Evolutionary conservation across 1,140 invertebrate genomes (phyloP).

Genomic region (Phymorhynchus buccinoides): DNA sequence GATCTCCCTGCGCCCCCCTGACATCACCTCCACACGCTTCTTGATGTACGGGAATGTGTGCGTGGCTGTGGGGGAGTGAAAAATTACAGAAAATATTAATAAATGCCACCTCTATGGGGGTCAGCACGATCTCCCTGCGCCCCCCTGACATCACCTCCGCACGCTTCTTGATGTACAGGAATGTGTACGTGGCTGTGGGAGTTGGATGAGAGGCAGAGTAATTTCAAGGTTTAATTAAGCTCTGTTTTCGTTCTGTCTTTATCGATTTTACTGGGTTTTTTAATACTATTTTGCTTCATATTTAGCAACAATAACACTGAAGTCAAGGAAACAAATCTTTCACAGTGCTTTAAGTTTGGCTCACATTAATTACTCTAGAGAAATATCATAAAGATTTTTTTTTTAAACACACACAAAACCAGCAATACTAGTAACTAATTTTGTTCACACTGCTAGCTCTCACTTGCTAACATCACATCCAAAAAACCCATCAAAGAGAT

Average conservation of each 20-base stretch:
- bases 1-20: constrained; percentile 79
- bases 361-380: too few species aligned
- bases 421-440: too few species aligned
- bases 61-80: constrained; percentile 56
- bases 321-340: too few species aligned
- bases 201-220: constrained; percentile 19
- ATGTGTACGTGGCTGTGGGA: constrained; percentile 75
- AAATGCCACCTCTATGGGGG: constrained; percentile 87
- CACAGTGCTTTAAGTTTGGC: too few species aligned
- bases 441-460: too few species aligned
- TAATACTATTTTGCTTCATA: neutral
- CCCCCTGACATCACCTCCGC: constrained; percentile 82
- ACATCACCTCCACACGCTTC: constrained; percentile 85
- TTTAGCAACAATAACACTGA: too few species aligned
- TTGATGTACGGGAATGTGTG: constrained; percentile 91
- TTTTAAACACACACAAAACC: too few species aligned
- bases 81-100: neutral
- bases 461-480: too few species aligned
- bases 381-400: too few species aligned
- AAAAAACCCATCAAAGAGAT: too few species aligned
- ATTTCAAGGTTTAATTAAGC: too few species aligned
- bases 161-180: constrained; percentile 93
- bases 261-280: neutral
- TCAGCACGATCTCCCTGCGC: constrained; percentile 84
- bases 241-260: too few species aligned